Evolutionary conservation across 2,113 vertebrate species (phyloP).

Genomic region (Rhipidura dahli): DNA sequence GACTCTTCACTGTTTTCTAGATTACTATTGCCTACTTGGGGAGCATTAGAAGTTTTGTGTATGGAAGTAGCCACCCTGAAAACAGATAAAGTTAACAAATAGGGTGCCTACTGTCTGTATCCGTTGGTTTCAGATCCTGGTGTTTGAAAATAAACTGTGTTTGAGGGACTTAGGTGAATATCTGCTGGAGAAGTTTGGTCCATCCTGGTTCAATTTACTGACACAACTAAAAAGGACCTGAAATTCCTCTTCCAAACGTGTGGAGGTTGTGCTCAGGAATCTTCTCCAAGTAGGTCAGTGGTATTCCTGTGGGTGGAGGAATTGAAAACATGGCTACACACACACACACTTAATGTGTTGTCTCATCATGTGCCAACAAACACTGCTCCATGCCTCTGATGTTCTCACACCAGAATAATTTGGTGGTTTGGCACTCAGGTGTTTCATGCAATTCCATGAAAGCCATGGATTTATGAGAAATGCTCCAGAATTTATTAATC

Average conservation of each 20-base stretch:
- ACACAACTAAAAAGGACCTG: neutral
- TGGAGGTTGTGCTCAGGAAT: neutral
- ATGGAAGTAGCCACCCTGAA: neutral
- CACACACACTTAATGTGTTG: neutral
- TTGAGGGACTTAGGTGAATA: neutral
- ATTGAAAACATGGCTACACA: neutral
- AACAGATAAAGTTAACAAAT: neutral
- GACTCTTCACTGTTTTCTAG: neutral
- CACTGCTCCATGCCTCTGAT: neutral
- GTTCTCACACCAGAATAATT: neutral
- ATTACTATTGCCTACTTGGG: neutral
- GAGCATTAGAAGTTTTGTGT: neutral
- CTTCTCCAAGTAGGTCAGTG: neutral
- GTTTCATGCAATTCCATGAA: neutral
- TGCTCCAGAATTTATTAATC: neutral
- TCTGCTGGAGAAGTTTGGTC: neutral
- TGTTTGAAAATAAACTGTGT: neutral
- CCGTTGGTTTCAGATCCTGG: neutral
- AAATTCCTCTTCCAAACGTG: neutral
- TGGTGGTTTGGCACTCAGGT: neutral
- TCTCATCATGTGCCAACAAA: neutral
- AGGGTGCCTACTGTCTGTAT: neutral
- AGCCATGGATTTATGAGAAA: neutral
- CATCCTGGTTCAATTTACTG: neutral
- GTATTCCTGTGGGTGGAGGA: neutral